Evolutionary conservation across 2,888 invertebrate genomes (phyloP).

Genomic region (Thereva nobilitata): DNA sequence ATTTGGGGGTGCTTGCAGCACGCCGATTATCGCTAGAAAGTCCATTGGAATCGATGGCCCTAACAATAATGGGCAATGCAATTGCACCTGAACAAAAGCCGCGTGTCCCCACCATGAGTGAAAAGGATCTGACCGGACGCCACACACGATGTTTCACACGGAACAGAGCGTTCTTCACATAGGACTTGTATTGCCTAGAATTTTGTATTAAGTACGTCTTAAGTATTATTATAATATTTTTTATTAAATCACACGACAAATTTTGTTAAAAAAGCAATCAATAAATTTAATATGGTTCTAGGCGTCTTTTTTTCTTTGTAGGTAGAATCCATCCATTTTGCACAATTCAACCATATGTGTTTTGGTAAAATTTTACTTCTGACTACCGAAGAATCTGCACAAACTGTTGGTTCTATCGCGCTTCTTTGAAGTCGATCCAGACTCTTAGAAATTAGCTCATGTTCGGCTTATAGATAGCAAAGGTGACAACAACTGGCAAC

Average conservation of each 20-base stretch:
- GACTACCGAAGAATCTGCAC: too few relatives aligned
- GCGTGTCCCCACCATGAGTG: slow-evolving; percentile 63
- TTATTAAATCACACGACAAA: slow-evolving; percentile 8
- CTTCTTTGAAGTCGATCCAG: too few relatives aligned
- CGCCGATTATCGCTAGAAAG: slow-evolving; percentile 30
- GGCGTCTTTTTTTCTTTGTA: too few relatives aligned
- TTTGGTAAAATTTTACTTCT: too few relatives aligned
- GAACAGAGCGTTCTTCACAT: slow-evolving; percentile 26
- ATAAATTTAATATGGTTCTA: too few relatives aligned
- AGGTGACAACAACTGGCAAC: too few relatives aligned
- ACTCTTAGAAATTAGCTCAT: too few relatives aligned
- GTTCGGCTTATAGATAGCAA: too few relatives aligned
- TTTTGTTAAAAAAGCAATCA: slow-evolving; percentile 4
- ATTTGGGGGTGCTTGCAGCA: slow-evolving; percentile 42
- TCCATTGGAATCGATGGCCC: slow-evolving; percentile 25
- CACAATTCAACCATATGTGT: too few relatives aligned
- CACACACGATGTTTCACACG: slow-evolving; percentile 39
- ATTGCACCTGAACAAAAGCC: slow-evolving; percentile 64
- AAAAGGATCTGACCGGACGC: slow-evolving; percentile 61
- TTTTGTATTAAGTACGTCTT: slow-evolving; percentile 1
- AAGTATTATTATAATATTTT: slow-evolving; percentile 18
- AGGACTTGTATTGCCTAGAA: slow-evolving; percentile 1
- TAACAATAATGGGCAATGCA: slow-evolving; percentile 63
- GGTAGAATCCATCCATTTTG: too few relatives aligned
- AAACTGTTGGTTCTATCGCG: too few relatives aligned